Base-by-base conservation (phyloP, 2,797 vertebrate species). In the Aratinga solstitialis region DNA sequence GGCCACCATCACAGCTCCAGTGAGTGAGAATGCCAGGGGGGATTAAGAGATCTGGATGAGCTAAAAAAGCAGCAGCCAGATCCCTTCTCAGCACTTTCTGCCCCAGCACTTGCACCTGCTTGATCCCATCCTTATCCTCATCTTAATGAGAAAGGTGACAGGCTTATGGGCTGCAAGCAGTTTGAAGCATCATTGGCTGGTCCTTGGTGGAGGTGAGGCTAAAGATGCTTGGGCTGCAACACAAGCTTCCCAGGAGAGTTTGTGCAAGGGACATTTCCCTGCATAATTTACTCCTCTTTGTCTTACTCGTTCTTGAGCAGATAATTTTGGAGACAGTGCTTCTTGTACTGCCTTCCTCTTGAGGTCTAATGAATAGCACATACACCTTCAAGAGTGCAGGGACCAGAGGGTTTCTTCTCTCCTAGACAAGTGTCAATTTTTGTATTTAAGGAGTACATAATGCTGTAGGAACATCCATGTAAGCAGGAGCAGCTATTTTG, bases 21-120 rank as follows among this genome's bases (percentile, higher is more conserved):
- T 77, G 71, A 94, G 63, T 77, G 65, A 82, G 86, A 95, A 89
- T 87, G 86, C 80, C 88, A 87, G 34, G 24, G 61, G 91, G 30
- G 74, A 90, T 93, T 95, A 82, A 88, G 58, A 90, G 81, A 71
- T 51, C 83, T 53, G 24, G 51, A 75, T 62, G 66, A 69, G 27
- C 32, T 58, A 43, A 84, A 90, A 94, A 88, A 65, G n/a, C 61
- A 89, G 45, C 65, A 84, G 38, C 26, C 58, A 79, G 45, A 42
- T 69, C 12, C 16, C 13, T 76, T 72, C 48, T 67, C 51, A 62
- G 71, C 61, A 63, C 29, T 65, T 87, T 82, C 59, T 79, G 22
- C 32, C 36, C 5, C 20, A 67, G 23, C 1, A 1, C 43, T 81
- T 47, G 30, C 26, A 93, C 50, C 30, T 71, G 66, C 14, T 19